Conservation (phyloP, 1,140 invertebrate species). For the Zophobas morio region DNA sequence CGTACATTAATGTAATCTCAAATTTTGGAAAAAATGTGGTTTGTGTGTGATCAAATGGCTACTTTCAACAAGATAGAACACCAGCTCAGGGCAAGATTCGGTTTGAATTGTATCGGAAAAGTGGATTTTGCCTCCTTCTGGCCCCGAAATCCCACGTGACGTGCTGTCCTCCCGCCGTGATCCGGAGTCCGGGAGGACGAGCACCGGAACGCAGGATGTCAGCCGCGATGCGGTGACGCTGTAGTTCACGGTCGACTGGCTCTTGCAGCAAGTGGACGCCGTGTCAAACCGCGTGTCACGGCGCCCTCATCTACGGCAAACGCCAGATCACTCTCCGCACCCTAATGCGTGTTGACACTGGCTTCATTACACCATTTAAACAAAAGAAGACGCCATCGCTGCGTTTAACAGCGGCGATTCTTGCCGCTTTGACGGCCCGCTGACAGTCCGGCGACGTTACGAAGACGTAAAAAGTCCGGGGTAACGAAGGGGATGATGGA, state of each 20-base stretch:
- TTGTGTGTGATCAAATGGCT: too few species aligned
- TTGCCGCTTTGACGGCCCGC: background rate
- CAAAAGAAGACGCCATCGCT: background rate
- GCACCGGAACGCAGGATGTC: conserved; percentile 48
- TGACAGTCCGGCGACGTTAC: background rate
- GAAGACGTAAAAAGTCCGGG: background rate
- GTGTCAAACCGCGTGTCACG: conserved; percentile 61
- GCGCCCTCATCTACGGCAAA: conserved; percentile 53
- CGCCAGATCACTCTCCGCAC: conserved; percentile 18
- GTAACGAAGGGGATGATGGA: conserved; percentile 5
- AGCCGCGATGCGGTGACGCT: conserved; percentile 53
- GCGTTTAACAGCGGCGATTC: too few species aligned
- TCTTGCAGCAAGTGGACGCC: conserved; percentile 57
- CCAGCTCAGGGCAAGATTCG: too few species aligned
- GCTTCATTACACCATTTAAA: conserved; percentile 40
- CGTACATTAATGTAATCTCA: too few species aligned
- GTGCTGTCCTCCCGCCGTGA: background rate
- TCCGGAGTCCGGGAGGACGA: conserved; percentile 21
- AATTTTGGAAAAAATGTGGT: too few species aligned
- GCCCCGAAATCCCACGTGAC: background rate
- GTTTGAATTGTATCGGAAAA: background rate
- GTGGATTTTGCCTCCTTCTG: background rate
- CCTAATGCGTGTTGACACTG: conserved; percentile 51
- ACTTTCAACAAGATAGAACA: too few species aligned
- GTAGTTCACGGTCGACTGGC: conserved; percentile 53